phyloP scores from a whole-genome alignment of 1,140 invertebrate genomes.

The Heliconius hewitsoni region DNA sequence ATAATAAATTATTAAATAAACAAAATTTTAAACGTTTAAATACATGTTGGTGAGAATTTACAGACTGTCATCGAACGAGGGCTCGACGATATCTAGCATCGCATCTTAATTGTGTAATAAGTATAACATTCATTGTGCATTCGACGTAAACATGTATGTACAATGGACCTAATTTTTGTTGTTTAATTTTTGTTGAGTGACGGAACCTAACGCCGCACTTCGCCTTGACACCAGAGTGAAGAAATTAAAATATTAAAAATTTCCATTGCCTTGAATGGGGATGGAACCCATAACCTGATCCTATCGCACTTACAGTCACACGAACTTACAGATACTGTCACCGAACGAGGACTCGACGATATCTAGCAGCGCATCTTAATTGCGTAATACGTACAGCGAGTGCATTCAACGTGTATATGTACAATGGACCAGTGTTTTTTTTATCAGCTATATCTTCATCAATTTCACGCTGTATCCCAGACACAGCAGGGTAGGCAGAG shows the following conservation, averaged over 20 bases:
- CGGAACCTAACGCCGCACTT: too few relatives aligned
- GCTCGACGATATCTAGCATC: constrained; percentile 38
- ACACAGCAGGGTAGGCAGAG: too few relatives aligned
- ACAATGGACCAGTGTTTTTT: constrained; percentile 21
- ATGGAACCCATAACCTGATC: too few relatives aligned
- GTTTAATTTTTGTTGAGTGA: too few relatives aligned
- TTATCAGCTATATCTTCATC: not conserved
- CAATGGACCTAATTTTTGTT: constrained; percentile 12
- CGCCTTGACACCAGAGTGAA: too few relatives aligned
- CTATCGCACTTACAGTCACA: too few relatives aligned
- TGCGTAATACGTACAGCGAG: constrained; percentile 57
- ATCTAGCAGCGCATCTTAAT: constrained; percentile 58
- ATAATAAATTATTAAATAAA: not conserved
- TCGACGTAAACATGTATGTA: constrained; percentile 30
- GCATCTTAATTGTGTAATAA: constrained; percentile 65
- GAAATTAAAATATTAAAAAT: too few relatives aligned
- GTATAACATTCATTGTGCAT: constrained; percentile 43
- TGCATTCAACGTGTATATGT: constrained; percentile 36
- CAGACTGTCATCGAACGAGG: constrained; percentile 26
- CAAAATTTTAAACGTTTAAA: not conserved
- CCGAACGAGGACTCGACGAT: constrained; percentile 27
- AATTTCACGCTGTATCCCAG: too few relatives aligned
- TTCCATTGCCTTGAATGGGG: too few relatives aligned
- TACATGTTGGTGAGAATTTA: constrained; percentile 6
- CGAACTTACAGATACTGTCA: constrained; percentile 24